phyloP scores from a whole-genome alignment of 2,113 vertebrate genomes.

The Nematolebias whitei region DNA sequence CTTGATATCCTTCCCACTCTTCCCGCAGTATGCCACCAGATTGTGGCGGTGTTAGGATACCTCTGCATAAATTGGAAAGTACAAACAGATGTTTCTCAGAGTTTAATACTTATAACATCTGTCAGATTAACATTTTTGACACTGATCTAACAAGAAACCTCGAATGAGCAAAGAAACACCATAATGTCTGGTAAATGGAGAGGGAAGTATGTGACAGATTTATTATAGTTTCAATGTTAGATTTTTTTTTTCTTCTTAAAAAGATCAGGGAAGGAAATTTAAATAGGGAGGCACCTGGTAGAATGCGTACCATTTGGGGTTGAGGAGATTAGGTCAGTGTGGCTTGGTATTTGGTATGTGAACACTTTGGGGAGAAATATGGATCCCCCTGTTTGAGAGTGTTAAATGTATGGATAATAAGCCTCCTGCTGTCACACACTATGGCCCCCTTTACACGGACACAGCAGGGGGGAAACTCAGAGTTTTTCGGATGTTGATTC shows the following conservation, averaged over 20 bases:
- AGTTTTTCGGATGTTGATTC: too few relatives aligned
- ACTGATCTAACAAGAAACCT: conserved; percentile 12
- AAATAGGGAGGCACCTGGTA: conserved; percentile 9
- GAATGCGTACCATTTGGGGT: conserved; percentile 11
- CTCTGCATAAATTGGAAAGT: conserved; percentile 27
- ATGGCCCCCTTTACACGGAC: too few relatives aligned
- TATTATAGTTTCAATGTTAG: not conserved
- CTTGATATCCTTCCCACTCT: conserved; percentile 47
- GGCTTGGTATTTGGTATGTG: conserved; percentile 21
- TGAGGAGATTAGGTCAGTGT: conserved; percentile 30
- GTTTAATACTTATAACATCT: conserved; percentile 34
- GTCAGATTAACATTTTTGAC: conserved; percentile 16
- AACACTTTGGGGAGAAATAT: too few relatives aligned
- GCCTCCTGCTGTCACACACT: conserved; percentile 39
- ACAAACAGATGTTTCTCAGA: conserved; percentile 45
- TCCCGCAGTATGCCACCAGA: conserved; percentile 37
- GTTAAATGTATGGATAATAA: conserved; percentile 51
- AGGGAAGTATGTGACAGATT: not conserved
- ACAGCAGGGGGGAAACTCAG: too few relatives aligned
- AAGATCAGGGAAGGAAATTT: not conserved
- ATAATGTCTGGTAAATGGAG: not conserved
- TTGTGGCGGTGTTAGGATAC: conserved; percentile 41
- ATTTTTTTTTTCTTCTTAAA: not conserved
- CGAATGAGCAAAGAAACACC: not conserved
- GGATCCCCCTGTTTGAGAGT: conserved; percentile 59